phyloP scores from a whole-genome alignment of 2,888 invertebrate species.

The Unio pictorum region DNA sequence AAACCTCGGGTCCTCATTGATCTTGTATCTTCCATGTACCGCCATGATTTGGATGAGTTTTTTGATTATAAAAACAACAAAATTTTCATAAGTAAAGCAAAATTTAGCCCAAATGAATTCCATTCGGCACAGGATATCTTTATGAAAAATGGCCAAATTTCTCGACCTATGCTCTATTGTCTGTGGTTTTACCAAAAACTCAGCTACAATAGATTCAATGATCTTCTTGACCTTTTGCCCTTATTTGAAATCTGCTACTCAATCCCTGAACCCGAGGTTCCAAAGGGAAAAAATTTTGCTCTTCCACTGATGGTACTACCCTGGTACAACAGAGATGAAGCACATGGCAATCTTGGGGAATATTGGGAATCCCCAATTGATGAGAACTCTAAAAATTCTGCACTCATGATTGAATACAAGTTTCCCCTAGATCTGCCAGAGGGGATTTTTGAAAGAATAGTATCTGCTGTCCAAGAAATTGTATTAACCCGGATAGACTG shows the following conservation, averaged over 20 bases:
- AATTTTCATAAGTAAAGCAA: constrained; percentile 63
- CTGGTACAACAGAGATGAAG: constrained; percentile 57
- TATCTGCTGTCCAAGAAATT: constrained; percentile 52
- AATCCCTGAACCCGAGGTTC: constrained; percentile 60
- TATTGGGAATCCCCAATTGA: constrained; percentile 44
- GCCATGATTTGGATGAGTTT: constrained; percentile 60
- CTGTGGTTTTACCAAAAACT: constrained; percentile 65
- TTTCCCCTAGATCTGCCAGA: constrained; percentile 53
- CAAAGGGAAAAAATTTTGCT: constrained; percentile 41
- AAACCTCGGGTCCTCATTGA: constrained; percentile 58
- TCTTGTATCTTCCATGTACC: constrained; percentile 59
- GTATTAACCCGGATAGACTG: constrained; percentile 61
- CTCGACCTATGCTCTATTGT: constrained; percentile 64
- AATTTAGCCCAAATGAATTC: constrained; percentile 56
- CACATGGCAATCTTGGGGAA: constrained; percentile 38
- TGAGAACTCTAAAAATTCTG: constrained; percentile 29
- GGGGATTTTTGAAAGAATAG: constrained; percentile 55
- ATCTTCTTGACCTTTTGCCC: constrained; percentile 60
- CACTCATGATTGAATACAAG: constrained; percentile 32
- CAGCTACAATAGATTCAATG: constrained; percentile 48
- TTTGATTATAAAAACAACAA: constrained; percentile 60
- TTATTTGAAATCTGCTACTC: constrained; percentile 64
- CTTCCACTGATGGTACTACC: constrained; percentile 64
- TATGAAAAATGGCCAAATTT: constrained; percentile 60
- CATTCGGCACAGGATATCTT: constrained; percentile 53